phyloP scores from a whole-genome alignment of 2,113 vertebrate species.

The Tiliqua scincoides region DNA sequence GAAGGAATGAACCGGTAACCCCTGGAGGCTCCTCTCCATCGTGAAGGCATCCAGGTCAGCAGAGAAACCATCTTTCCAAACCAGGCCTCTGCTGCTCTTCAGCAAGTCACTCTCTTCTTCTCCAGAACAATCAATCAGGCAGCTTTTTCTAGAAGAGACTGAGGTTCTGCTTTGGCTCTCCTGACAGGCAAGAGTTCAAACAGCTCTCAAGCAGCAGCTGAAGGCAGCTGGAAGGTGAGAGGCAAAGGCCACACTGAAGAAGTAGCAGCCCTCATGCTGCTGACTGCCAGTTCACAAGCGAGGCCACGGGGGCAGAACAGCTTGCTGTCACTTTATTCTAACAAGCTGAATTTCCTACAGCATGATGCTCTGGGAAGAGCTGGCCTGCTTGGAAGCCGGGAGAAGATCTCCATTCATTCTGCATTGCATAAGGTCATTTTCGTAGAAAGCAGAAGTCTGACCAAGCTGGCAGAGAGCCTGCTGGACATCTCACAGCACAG shows the following conservation, averaged over 20 bases:
- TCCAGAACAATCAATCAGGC: conserved; percentile 51
- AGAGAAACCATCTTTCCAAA: conserved; percentile 36
- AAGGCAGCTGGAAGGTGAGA: accelerated
- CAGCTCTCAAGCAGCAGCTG: accelerated
- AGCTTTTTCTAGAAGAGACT: conserved; percentile 47
- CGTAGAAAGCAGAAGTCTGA: conserved; percentile 37
- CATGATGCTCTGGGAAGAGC: conserved; percentile 3
- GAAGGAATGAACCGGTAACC: accelerated
- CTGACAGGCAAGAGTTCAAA: not conserved
- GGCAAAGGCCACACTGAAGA: accelerated
- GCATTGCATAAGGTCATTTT: conserved; percentile 46
- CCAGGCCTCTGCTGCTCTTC: not conserved
- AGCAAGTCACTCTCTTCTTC: conserved; percentile 28
- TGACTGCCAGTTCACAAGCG: not conserved
- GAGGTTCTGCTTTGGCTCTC: conserved; percentile 26
- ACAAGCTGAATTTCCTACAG: conserved; percentile 50
- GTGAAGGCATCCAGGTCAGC: no score
- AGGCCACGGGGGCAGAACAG: conserved; percentile 2
- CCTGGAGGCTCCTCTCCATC: no score
- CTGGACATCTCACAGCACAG: conserved; percentile 18
- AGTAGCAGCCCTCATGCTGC: not conserved
- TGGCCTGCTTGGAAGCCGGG: conserved; percentile 45
- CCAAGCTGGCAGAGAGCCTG: conserved; percentile 43
- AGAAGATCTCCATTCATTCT: conserved; percentile 38
- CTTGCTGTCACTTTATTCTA: no score